Percentiles rank a stretch among this genome's conserved stretches.
Evolutionary conservation across 1,140 invertebrate species (phyloP).

Genomic region (Oreohelix idahoensis): DNA sequence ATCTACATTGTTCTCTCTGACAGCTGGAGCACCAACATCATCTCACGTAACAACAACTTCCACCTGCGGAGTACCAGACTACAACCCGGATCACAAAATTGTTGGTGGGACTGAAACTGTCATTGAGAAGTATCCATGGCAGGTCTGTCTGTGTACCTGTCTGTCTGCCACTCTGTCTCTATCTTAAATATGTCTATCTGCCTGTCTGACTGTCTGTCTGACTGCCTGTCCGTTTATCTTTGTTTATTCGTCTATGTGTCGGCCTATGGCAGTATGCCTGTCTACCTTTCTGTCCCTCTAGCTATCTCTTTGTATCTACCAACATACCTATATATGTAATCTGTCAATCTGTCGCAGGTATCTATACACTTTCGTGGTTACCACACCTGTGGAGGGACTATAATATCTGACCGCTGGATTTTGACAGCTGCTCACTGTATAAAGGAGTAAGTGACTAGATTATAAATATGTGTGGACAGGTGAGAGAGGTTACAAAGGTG

Average conservation of each 20-base stretch:
- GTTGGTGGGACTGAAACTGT: neutral
- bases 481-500: no score
- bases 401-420: conserved; percentile 4
- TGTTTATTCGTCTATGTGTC: neutral
- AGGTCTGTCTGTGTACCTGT: neutral
- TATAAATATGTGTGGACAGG: neutral
- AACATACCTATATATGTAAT: no score
- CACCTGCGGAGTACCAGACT: conserved; percentile 27
- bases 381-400: conserved; percentile 1
- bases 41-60: no score
- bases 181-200: neutral
- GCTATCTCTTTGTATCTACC: no score
- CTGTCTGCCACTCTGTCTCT: neutral
- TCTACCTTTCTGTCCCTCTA: neutral
- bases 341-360: neutral
- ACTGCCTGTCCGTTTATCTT: no score
- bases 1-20: no score
- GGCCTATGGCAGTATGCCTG: neutral
- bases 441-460: neutral
- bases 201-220: neutral
- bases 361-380: neutral
- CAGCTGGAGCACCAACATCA: no score
- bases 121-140: conserved; percentile 6
- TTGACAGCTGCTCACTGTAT: conserved; percentile 22
- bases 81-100: conserved; percentile 38